phyloP scores from a whole-genome alignment of 1,140 invertebrate species.

The Anastrepha obliqua region DNA sequence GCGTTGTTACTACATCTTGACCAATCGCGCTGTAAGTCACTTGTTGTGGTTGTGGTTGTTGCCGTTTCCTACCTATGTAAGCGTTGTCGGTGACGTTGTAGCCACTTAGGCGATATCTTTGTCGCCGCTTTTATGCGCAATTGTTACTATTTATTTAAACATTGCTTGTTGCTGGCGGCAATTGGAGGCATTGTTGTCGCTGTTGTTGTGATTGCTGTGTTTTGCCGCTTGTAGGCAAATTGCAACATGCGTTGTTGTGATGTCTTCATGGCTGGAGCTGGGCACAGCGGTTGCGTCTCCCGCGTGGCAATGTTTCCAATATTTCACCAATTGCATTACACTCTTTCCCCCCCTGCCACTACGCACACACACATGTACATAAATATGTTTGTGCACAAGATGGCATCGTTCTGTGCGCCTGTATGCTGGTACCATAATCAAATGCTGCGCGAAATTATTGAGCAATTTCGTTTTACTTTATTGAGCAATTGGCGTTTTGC shows the following conservation, averaged over 20 bases:
- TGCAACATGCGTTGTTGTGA: constrained; percentile 55
- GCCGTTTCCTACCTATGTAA: constrained; percentile 38
- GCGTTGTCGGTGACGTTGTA: constrained; percentile 53
- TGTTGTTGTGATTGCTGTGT: constrained; percentile 33
- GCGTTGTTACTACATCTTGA: constrained; percentile 10
- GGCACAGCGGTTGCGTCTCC: neutral
- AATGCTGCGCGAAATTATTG: constrained; percentile 51
- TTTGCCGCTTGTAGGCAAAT: constrained; percentile 54
- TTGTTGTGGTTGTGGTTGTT: constrained; percentile 63
- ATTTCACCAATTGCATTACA: neutral
- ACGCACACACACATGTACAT: neutral
- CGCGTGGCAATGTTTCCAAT: constrained; percentile 23
- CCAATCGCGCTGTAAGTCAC: constrained; percentile 49
- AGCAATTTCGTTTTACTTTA: constrained; percentile 53
- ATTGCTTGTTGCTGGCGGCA: constrained; percentile 2
- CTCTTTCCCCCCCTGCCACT: neutral
- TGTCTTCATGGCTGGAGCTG: constrained; percentile 46
- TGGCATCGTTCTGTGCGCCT: neutral
- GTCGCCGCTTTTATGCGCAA: constrained; percentile 35
- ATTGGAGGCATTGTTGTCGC: neutral
- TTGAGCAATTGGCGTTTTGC: constrained; percentile 53
- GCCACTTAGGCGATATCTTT: constrained; percentile 22
- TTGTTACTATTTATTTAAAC: constrained; percentile 51
- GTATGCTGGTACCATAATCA: constrained; percentile 41
- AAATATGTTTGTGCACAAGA: neutral